phyloP scores from a whole-genome alignment of 2,797 vertebrate genomes.

The Clarias platycephalus region DNA sequence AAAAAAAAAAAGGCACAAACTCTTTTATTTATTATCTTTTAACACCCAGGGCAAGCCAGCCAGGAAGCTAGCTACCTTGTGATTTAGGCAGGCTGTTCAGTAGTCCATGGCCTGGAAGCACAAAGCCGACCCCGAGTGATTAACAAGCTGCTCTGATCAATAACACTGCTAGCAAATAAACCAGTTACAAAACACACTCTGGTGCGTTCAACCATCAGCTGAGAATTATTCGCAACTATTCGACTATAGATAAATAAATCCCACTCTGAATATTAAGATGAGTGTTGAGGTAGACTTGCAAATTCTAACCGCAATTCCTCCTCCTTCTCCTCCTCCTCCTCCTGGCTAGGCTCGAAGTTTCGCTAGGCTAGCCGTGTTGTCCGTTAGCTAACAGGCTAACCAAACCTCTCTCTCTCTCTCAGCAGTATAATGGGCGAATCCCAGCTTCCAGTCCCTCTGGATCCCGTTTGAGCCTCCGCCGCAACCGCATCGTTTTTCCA shows the following conservation, averaged over 20 bases:
- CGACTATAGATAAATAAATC: slow-evolving; percentile 35
- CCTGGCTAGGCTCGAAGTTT: slow-evolving; percentile 61
- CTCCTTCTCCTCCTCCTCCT: neutral
- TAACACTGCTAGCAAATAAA: slow-evolving; percentile 60
- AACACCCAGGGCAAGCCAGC: slow-evolving; percentile 52
- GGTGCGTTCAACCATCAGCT: slow-evolving; percentile 45
- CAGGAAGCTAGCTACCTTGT: slow-evolving; percentile 59
- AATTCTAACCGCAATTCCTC: slow-evolving; percentile 24
- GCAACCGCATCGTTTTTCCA: slow-evolving; percentile 37
- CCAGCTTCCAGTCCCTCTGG: slow-evolving; percentile 24
- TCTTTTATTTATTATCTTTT: neutral
- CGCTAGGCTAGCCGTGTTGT: slow-evolving; percentile 57
- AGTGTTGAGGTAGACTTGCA: slow-evolving; percentile 39
- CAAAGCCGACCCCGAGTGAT: slow-evolving; percentile 67
- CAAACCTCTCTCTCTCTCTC: slow-evolving; percentile 57
- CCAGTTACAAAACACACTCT: slow-evolving; percentile 44
- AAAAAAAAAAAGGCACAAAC: neutral
- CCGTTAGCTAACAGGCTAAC: slow-evolving; percentile 59
- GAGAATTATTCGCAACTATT: slow-evolving; percentile 28
- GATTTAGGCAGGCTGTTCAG: slow-evolving; percentile 57
- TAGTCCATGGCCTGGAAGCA: slow-evolving; percentile 75
- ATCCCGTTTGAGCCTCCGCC: slow-evolving; percentile 38
- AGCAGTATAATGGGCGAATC: slow-evolving; percentile 50
- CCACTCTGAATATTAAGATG: slow-evolving; percentile 39
- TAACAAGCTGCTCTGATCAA: slow-evolving; percentile 67